phyloP scores from a whole-genome alignment of 2,888 invertebrate species.

The Acanthosepion lycidas region DNA sequence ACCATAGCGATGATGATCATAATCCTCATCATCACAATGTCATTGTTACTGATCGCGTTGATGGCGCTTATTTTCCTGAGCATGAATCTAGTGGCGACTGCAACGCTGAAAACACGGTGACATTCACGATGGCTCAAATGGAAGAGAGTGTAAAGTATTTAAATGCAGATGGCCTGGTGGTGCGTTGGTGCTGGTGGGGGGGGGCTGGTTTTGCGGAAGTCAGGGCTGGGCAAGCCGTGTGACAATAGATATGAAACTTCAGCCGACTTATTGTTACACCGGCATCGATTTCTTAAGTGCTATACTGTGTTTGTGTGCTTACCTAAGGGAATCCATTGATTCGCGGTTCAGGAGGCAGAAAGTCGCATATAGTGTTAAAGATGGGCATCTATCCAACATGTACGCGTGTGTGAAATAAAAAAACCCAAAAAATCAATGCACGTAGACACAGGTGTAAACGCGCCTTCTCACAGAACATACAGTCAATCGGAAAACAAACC shows the following conservation, averaged over 20 bases:
- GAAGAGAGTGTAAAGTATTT: neutral
- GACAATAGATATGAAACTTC: slow-evolving; percentile 6
- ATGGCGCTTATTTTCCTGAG: neutral
- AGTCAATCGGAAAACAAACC: too few relatives aligned
- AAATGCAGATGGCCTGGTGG: neutral
- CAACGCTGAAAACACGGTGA: neutral
- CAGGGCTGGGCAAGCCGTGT: neutral
- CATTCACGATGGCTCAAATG: neutral
- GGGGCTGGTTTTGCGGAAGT: too few relatives aligned
- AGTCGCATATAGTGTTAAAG: neutral
- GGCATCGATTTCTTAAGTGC: slow-evolving; percentile 33
- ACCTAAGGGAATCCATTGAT: neutral
- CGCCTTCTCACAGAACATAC: too few relatives aligned
- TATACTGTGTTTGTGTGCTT: slow-evolving; percentile 8
- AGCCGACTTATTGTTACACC: neutral
- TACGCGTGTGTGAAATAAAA: neutral
- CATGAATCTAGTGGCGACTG: neutral
- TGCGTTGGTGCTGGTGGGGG: too few relatives aligned
- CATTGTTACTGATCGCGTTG: neutral
- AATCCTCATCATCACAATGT: neutral
- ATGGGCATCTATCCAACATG: neutral
- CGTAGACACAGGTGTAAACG: neutral
- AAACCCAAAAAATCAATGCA: too few relatives aligned
- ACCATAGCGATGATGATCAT: neutral
- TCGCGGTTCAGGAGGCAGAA: neutral